Evolutionary conservation across 2,888 invertebrate species (phyloP), one percentile per base, ranked within the genome.

Genomic region (Drosophila pegasa): DNA sequence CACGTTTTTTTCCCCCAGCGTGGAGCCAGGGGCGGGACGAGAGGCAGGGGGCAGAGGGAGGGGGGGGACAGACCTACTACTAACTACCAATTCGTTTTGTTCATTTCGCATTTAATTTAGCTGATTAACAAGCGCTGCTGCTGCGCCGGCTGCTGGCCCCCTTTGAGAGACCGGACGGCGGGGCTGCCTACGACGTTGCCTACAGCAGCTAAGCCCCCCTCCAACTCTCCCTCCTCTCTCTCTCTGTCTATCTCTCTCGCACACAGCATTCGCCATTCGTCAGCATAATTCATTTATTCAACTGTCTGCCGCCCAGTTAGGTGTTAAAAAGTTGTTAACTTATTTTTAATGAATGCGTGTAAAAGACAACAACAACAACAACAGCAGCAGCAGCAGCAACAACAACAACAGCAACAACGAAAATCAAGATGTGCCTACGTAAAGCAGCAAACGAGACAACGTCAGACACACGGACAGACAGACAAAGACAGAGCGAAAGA

Each of bases 321-420:
- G 91, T 91, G 90, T 90, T 90, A 89, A 91, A 90, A 91, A 86
- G 90, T 90, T 89, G 91, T 90, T 90, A 90, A 89, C 88, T 88
- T 86, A 83, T 87, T 89, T 90, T 90, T 85, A 86, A 86, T 88
- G 88, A 84, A 78, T 83, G 87, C 87, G 81, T 80, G 76, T 76
- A 76, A 88, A 77, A 86, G 63, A 70, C 68, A 69, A 68, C 65
- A 52, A 68, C 55, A 71, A 69, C 70, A 43, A 45, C 56, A 59
- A 29, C 47, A 51, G 54, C 62, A 54, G 27, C 56, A 59, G 25
- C 47, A 51, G 54, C 62, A 54, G 27, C 45, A 25, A 7, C 59
- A 51, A 20, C 63, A 10, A 12, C 62, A 25, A 45, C 58, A 27
- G 35, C 64, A 41, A 22, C 60, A 41, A 22, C 65, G 59, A 68